A percentile compares a stretch with the other conserved stretches of the same genome.
Evolutionary conservation across 2,797 vertebrate genomes (phyloP).

Genomic region (Sebastiscus tertius): DNA sequence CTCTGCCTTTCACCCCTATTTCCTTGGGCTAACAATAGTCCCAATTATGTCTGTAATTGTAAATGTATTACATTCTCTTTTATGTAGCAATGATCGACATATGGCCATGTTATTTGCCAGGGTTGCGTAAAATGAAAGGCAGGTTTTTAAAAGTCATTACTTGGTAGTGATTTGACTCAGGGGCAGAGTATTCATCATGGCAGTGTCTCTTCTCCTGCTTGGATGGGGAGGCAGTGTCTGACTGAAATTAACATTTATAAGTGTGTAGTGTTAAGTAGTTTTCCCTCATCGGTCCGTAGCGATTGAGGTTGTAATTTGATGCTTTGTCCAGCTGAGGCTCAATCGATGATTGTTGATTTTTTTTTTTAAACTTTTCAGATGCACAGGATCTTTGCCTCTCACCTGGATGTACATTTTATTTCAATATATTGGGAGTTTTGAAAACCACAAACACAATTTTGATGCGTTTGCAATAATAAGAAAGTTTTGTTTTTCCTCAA

Average conservation of each 20-base stretch:
- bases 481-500: neutral
- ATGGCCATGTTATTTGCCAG: constrained; percentile 66
- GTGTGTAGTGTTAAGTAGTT: constrained; percentile 43
- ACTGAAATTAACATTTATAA: constrained; percentile 45
- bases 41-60: constrained; percentile 81
- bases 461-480: neutral
- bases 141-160: constrained; percentile 35
- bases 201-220: constrained; percentile 35
- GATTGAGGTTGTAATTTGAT: constrained; percentile 39
- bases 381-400: constrained; percentile 8
- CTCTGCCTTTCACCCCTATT: constrained; percentile 80
- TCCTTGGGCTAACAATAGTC: constrained; percentile 81
- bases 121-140: constrained; percentile 60
- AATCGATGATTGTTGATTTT: neutral
- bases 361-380: constrained; percentile 1
- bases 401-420: constrained; percentile 7
- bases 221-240: constrained; percentile 35
- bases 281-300: constrained; percentile 29
- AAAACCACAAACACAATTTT: neutral
- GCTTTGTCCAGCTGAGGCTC: constrained; percentile 26
- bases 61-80: constrained; percentile 74
- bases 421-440: neutral
- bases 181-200: constrained; percentile 52
- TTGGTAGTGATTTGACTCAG: constrained; percentile 63
- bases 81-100: constrained; percentile 72